Evolutionary conservation across 2,888 invertebrate species (phyloP).

Genomic region (Synanthedon myopaeformis): DNA sequence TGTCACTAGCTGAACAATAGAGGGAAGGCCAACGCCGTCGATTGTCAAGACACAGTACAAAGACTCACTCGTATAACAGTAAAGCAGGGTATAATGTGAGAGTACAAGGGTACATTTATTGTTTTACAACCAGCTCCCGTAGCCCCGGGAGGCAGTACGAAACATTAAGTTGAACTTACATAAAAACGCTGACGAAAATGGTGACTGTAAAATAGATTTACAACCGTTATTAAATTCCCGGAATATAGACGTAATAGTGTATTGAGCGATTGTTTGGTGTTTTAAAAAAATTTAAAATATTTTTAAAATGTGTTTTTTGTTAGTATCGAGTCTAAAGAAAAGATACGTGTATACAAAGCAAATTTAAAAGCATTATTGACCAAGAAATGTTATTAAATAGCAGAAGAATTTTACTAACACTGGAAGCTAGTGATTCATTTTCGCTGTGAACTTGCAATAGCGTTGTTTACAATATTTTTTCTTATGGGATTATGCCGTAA

Average conservation of each 20-base stretch:
- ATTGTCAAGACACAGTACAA: slow-evolving; percentile 38
- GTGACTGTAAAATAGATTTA: slow-evolving; percentile 64
- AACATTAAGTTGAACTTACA: slow-evolving; percentile 38
- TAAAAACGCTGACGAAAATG: slow-evolving; percentile 22
- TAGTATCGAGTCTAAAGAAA: too few species aligned
- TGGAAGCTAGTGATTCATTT: too few species aligned
- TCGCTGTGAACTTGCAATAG: too few species aligned
- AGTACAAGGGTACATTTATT: slow-evolving; percentile 56
- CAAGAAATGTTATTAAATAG: too few species aligned
- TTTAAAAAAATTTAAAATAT: too few species aligned
- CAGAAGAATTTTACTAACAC: too few species aligned
- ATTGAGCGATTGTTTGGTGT: too few species aligned
- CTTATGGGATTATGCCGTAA: too few species aligned
- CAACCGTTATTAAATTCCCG: slow-evolving; percentile 40
- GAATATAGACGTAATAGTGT: slow-evolving; percentile 19
- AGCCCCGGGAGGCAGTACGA: slow-evolving; percentile 60
- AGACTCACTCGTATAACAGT: slow-evolving; percentile 32
- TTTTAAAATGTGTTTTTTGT: too few species aligned
- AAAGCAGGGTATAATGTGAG: slow-evolving; percentile 38
- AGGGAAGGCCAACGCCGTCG: slow-evolving; percentile 37
- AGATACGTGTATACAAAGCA: too few species aligned
- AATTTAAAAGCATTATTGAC: too few species aligned
- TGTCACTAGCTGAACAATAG: slow-evolving; percentile 48
- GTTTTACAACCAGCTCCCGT: slow-evolving; percentile 60
- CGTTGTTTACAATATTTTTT: too few species aligned